Evolutionary conservation across 2,888 invertebrate species (phyloP).

Genomic region (Torymus tubicola): DNA sequence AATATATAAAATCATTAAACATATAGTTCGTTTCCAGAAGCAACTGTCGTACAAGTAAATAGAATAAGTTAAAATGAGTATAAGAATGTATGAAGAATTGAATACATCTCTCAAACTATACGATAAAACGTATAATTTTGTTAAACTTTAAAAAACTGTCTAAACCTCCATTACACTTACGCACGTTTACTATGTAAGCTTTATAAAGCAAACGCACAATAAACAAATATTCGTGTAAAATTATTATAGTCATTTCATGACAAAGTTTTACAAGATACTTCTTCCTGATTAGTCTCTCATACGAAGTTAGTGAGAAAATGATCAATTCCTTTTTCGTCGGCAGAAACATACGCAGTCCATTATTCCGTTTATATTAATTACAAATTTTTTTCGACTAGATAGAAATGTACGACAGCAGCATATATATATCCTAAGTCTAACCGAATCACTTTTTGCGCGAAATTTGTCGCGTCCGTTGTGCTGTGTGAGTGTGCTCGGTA

Average conservation of each 20-base stretch:
- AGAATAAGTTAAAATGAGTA: conserved; percentile 1
- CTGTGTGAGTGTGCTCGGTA: conserved; percentile 24
- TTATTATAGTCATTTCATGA: conserved; percentile 74
- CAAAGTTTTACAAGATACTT: conserved; percentile 62
- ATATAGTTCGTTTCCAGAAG: conserved; percentile 18
- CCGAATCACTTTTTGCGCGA: conserved; percentile 20
- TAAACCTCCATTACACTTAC: conserved; percentile 22
- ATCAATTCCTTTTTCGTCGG: conserved; percentile 70
- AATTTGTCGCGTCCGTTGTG: conserved; percentile 22
- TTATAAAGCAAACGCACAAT: conserved; percentile 34
- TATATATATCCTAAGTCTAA: conserved; percentile 28
- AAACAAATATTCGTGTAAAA: conserved; percentile 62
- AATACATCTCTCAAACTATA: no score
- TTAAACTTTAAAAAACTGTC: conserved; percentile 6
- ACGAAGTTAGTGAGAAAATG: conserved; percentile 66
- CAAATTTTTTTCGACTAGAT: conserved; percentile 52
- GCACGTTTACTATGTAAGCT: conserved; percentile 38
- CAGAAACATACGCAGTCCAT: conserved; percentile 46
- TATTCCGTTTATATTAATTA: conserved; percentile 38
- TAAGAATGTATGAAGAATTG: no score
- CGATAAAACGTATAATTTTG: conserved; percentile 4
- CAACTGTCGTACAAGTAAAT: conserved; percentile 38
- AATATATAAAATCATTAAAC: conserved; percentile 35
- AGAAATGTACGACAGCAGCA: conserved; percentile 44
- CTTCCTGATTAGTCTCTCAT: conserved; percentile 61